Conservation (phyloP, 2,888 invertebrate genomes). For the Apocheima hispidaria region DNA sequence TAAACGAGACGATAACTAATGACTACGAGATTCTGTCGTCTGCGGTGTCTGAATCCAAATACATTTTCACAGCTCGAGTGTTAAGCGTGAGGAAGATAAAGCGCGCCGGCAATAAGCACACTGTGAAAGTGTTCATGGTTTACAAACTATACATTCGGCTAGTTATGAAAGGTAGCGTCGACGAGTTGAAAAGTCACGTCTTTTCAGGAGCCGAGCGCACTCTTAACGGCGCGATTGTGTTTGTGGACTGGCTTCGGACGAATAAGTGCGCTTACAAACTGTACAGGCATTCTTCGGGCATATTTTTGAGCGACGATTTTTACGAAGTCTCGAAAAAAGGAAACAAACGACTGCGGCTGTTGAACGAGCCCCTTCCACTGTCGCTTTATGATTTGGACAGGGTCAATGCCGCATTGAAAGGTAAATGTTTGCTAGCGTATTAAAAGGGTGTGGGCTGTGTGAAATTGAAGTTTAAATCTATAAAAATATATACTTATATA, state of each 20-base stretch:
- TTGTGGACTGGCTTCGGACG: slow-evolving; percentile 79
- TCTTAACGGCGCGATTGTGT: slow-evolving; percentile 80
- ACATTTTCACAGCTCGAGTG: slow-evolving; percentile 82
- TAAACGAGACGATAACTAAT: slow-evolving; percentile 85
- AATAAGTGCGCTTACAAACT: slow-evolving; percentile 81
- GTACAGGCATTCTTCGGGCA: slow-evolving; percentile 81
- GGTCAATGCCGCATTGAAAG: slow-evolving; percentile 83
- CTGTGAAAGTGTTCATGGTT: slow-evolving; percentile 76
- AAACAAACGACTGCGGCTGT: slow-evolving; percentile 73
- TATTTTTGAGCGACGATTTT: slow-evolving; percentile 82
- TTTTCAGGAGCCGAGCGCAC: slow-evolving; percentile 73
- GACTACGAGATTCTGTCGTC: slow-evolving; percentile 85
- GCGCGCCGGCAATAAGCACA: slow-evolving; percentile 66
- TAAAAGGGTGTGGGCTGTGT: slow-evolving; percentile 68
- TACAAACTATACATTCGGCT: slow-evolving; percentile 78
- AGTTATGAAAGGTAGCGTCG: slow-evolving; percentile 79
- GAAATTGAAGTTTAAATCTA: slow-evolving; percentile 52
- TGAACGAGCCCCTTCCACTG: slow-evolving; percentile 82
- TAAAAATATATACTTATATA: too few relatives aligned
- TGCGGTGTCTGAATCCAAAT: slow-evolving; percentile 83
- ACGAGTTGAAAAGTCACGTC: slow-evolving; percentile 74
- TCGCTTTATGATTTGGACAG: slow-evolving; percentile 83
- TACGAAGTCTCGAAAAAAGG: slow-evolving; percentile 66
- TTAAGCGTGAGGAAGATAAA: slow-evolving; percentile 82
- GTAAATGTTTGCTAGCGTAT: slow-evolving; percentile 79